phyloP scores from a whole-genome alignment of 2,888 invertebrate genomes.

The Leptinotarsa peninsularis region DNA sequence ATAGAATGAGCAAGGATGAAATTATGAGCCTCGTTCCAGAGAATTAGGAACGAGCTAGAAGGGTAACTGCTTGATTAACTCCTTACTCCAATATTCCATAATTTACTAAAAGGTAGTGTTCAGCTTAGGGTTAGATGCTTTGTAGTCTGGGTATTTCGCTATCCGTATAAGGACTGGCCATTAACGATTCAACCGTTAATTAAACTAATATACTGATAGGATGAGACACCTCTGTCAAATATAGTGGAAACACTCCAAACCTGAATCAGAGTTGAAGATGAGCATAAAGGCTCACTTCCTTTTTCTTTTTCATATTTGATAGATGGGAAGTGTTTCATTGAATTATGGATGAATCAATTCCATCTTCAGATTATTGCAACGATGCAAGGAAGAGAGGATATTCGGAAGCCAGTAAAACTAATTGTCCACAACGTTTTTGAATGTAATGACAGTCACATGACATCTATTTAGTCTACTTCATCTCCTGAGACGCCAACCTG shows the following conservation, averaged over 20 bases:
- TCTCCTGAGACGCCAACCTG: no score
- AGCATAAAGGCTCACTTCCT: background rate
- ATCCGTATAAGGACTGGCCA: background rate
- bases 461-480: no score
- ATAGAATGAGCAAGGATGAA: background rate
- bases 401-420: no score
- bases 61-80: conserved; percentile 13
- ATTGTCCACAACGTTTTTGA: no score
- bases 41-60: background rate
- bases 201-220: conserved; percentile 3
- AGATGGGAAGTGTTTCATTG: background rate
- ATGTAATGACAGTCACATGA: no score
- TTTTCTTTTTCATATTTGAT: background rate
- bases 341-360: no score
- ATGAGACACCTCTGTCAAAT: background rate
- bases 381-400: no score
- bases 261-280: background rate
- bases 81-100: conserved; percentile 4
- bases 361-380: no score
- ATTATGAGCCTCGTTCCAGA: background rate
- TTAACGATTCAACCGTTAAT: background rate
- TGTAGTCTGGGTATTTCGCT: background rate
- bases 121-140: background rate
- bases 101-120: background rate
- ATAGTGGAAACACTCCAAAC: background rate